Base-by-base conservation (phyloP, 1,140 invertebrate genomes). In the Helicoverpa zea region DNA sequence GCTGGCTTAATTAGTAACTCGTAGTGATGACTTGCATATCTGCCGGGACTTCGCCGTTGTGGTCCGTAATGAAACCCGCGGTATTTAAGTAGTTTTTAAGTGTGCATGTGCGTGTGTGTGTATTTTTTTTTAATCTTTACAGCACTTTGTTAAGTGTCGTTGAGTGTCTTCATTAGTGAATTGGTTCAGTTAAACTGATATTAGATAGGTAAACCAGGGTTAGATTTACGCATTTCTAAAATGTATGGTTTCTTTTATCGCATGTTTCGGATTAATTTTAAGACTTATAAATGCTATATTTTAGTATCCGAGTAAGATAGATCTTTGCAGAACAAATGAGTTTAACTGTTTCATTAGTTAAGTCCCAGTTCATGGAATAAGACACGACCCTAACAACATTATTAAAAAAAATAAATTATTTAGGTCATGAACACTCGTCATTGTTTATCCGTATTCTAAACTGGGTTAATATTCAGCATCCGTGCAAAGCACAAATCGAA, bases 401-500 rank as follows among this genome's bases (percentile, higher is more conserved):
- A 35, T 35, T 35, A 2, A 2, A 35, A 35, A 35, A 35, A 35
- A 35, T 30, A 12, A 63, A 63, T 72, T 35, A 16, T 56, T 47
- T n/a, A 13, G 35, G 47, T 13, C 2, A 2, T 16, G 12, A 3
- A 51, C 61, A 56, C 14, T 75, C 63, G 43, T 64, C 59, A 64
- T 66, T 63, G 59, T 23, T 78, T 68, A 13, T n/a, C 58, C 51
- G 49, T 54, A 70, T 54, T 61, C 3, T 35, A 52, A 63, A 59
- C 63, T 43, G 66, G 61, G 79, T 88, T 88, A 84, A 85, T 83
- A 89, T 91, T 89, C 88, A 82, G 30, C 72, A 61, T 81, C 76
- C 87, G 86, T 85, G 77, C 86, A 47, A 87, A 89, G 84, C 73
- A 83, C 64, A 84, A 90, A 86, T 82, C 86, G 86, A 88, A 90